A percentile compares a stretch with the other conserved stretches of the same genome.
Evolutionary conservation across 2,888 invertebrate genomes (phyloP).

Genomic region (Leucoma salicis): DNA sequence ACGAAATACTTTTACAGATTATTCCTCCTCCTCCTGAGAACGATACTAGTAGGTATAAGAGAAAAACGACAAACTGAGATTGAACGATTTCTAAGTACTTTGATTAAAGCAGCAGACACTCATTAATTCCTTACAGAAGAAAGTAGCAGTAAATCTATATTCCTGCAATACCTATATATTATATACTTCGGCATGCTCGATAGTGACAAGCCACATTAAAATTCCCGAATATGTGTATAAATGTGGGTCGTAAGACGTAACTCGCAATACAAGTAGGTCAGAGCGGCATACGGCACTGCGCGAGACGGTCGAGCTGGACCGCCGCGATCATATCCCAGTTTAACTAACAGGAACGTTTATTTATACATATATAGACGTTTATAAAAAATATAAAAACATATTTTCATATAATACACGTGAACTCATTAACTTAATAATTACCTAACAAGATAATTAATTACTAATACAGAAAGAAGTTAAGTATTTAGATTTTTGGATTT

Average conservation of each 20-base stretch:
- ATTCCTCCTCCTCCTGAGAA: too few relatives aligned
- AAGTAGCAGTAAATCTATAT: conserved; percentile 12
- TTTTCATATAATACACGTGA: too few relatives aligned
- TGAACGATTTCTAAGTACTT: too few relatives aligned
- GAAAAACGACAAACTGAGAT: too few relatives aligned
- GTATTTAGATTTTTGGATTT: too few relatives aligned
- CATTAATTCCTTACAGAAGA: conserved; percentile 2
- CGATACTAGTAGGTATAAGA: too few relatives aligned
- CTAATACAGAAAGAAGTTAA: too few relatives aligned
- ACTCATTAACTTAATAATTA: too few relatives aligned
- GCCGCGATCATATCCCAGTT: conserved; percentile 19
- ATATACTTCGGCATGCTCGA: conserved; percentile 17
- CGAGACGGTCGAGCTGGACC: conserved; percentile 25
- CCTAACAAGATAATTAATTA: too few relatives aligned
- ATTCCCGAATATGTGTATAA: conserved; percentile 50
- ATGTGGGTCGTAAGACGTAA: conserved; percentile 61
- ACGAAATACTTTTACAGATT: too few relatives aligned
- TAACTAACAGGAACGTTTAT: conserved; percentile 39
- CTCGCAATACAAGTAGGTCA: conserved; percentile 66
- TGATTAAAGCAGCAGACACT: background rate
- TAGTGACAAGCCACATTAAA: conserved; percentile 47
- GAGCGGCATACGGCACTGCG: conserved; percentile 30
- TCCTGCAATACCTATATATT: conserved; percentile 5
- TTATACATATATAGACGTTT: too few relatives aligned
- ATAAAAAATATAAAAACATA: too few relatives aligned